Conservation (phyloP, 2,888 invertebrate species). For the Xylota segnis region DNA sequence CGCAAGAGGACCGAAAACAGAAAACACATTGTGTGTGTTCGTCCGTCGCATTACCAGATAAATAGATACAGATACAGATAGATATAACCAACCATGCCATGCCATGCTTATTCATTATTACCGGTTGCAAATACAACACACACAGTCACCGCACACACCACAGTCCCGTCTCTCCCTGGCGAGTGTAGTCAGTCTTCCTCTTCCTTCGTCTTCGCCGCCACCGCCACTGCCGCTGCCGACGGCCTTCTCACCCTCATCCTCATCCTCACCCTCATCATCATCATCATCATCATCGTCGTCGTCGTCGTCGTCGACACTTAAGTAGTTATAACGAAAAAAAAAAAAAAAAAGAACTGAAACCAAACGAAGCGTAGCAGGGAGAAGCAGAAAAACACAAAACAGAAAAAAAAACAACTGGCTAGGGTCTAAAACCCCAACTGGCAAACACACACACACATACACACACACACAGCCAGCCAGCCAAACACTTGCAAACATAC, state of each 20-base stretch:
- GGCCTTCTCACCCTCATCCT: too few relatives aligned
- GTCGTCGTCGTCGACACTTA: slow-evolving; percentile 58
- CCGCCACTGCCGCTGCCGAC: too few relatives aligned
- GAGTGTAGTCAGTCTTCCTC: background rate
- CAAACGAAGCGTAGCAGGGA: slow-evolving; percentile 62
- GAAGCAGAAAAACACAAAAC: slow-evolving; percentile 35
- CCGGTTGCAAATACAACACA: slow-evolving; percentile 75
- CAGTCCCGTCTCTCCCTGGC: slow-evolving; percentile 1
- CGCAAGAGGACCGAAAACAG: slow-evolving; percentile 32
- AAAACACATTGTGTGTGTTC: slow-evolving; percentile 75
- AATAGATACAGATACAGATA: slow-evolving; percentile 71
- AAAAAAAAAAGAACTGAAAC: slow-evolving; percentile 52
- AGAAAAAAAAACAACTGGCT: slow-evolving; percentile 58
- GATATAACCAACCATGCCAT: slow-evolving; percentile 52
- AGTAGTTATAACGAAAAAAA: slow-evolving; percentile 71
- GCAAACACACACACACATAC: slow-evolving; percentile 43
- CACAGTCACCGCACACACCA: slow-evolving; percentile 36
- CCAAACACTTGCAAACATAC: too few relatives aligned
- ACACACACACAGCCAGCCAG: background rate
- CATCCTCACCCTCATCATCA: too few relatives aligned
- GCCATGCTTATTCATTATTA: slow-evolving; percentile 76
- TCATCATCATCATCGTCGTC: too few relatives aligned
- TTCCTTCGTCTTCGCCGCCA: background rate
- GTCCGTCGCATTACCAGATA: slow-evolving; percentile 75
- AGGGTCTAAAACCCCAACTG: slow-evolving; percentile 71